phyloP scores from a whole-genome alignment of 2,113 vertebrate species.

The Paratilapia polleni region DNA sequence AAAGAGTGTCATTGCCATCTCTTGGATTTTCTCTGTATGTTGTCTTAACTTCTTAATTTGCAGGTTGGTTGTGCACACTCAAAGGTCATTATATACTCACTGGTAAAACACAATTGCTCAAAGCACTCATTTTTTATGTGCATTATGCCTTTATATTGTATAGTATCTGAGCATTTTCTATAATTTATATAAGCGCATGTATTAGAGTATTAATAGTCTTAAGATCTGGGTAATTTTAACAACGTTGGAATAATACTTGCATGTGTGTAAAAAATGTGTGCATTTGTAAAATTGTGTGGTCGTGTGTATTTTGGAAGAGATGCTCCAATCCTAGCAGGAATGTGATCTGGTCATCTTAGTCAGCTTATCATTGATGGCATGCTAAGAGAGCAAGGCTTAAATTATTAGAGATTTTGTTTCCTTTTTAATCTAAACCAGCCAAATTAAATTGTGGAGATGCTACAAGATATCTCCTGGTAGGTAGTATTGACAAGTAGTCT shows the following conservation, averaged over 20 bases:
- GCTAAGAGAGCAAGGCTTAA: conserved; percentile 19
- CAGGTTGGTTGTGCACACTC: conserved; percentile 34
- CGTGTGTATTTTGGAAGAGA: conserved; percentile 53
- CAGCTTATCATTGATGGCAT: conserved; percentile 17
- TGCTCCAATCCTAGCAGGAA: conserved; percentile 24
- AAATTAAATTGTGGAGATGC: conserved; percentile 17
- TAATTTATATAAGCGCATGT: conserved; percentile 79
- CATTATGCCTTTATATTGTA: conserved; percentile 72
- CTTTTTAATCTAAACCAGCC: conserved; percentile 19
- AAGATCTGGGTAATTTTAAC: conserved; percentile 55
- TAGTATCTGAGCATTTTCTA: conserved; percentile 68
- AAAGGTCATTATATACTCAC: conserved; percentile 41
- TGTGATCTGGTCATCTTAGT: conserved; percentile 13
- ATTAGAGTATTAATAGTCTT: conserved; percentile 59
- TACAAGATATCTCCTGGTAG: conserved; percentile 18
- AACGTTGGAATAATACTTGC: conserved; percentile 59
- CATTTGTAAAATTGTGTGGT: conserved; percentile 64
- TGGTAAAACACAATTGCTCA: conserved; percentile 67
- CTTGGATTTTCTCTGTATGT: conserved; percentile 20
- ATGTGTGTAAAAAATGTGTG: conserved; percentile 47
- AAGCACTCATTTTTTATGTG: conserved; percentile 63
- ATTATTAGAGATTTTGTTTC: neutral
- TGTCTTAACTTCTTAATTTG: conserved; percentile 22
- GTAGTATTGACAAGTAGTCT: conserved; percentile 16
- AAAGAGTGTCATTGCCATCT: conserved; percentile 75